Evolutionary conservation across 2,888 invertebrate genomes (phyloP).

Genomic region (Malachius bipustulatus): DNA sequence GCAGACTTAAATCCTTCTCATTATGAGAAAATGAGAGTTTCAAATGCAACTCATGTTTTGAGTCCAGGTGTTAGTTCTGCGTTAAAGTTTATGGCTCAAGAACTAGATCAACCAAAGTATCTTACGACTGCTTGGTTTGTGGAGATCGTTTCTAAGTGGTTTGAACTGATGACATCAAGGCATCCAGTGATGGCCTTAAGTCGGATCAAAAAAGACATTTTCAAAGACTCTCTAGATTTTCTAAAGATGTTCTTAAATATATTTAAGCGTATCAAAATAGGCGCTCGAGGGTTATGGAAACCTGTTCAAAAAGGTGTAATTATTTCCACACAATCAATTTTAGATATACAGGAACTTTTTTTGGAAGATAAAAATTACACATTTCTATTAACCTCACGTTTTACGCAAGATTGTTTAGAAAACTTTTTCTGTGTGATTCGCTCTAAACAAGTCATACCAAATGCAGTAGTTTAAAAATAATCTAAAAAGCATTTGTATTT

Average conservation of each 20-base stretch:
- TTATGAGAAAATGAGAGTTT: conserved; percentile 16
- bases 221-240: conserved; percentile 8
- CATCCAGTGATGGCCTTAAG: conserved; percentile 12
- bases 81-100: conserved; percentile 11
- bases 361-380: conserved; percentile 8
- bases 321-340: conserved; percentile 13
- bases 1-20: conserved; percentile 8
- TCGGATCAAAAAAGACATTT: conserved; percentile 10
- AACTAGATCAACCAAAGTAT: conserved; percentile 10
- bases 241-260: conserved; percentile 9
- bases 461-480: conserved; percentile 14
- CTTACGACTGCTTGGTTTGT: conserved; percentile 18
- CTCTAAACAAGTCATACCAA: conserved; percentile 12
- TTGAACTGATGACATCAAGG: conserved; percentile 16
- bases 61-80: conserved; percentile 14
- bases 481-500: conserved; percentile 12
- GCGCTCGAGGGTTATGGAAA: conserved; percentile 10
- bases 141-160: conserved; percentile 15
- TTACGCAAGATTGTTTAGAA: conserved; percentile 14
- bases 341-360: conserved; percentile 11
- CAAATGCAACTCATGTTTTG: conserved; percentile 13
- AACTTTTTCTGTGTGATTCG: conserved; percentile 13
- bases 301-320: conserved; percentile 9
- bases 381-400: conserved; percentile 12
- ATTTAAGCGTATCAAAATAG: conserved; percentile 11